Conservation (phyloP, 1,140 invertebrate genomes). For the Stegodyphus dumicola region DNA sequence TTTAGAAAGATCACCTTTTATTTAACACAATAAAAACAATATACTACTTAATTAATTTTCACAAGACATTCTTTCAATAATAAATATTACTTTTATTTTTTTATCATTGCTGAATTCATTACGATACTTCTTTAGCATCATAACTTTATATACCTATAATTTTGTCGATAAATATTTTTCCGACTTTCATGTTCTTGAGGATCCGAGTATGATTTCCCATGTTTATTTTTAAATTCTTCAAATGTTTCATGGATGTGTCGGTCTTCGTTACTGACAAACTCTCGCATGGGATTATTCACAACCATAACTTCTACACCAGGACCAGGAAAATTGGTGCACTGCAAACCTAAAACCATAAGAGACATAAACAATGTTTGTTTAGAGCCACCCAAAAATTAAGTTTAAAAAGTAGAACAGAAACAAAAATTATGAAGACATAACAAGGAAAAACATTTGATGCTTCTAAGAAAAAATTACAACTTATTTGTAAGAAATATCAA, state of each 20-base stretch:
- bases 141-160: constrained; percentile 73
- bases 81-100: no score
- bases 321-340: constrained; percentile 86
- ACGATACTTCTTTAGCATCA: no score
- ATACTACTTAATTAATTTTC: no score
- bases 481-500: no score
- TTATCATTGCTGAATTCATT: no score
- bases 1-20: no score
- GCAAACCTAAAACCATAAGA: constrained; percentile 72
- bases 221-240: constrained; percentile 79
- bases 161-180: constrained; percentile 87
- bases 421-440: no score
- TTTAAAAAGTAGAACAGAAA: no score
- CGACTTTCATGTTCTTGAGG: constrained; percentile 78
- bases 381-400: not conserved
- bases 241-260: constrained; percentile 83
- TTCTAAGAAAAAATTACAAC: no score
- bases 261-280: constrained; percentile 82
- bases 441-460: no score
- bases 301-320: constrained; percentile 79
- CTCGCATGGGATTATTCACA: constrained; percentile 85
- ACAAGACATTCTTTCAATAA: no score
- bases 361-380: constrained; percentile 37
- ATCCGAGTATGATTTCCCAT: constrained; percentile 78
- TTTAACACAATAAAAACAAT: no score